These are phyloP conservation scores for Noctua pronuba DNA, from an alignment of 2,888 invertebrate genomes.

Conservation along the genomic window DNA sequence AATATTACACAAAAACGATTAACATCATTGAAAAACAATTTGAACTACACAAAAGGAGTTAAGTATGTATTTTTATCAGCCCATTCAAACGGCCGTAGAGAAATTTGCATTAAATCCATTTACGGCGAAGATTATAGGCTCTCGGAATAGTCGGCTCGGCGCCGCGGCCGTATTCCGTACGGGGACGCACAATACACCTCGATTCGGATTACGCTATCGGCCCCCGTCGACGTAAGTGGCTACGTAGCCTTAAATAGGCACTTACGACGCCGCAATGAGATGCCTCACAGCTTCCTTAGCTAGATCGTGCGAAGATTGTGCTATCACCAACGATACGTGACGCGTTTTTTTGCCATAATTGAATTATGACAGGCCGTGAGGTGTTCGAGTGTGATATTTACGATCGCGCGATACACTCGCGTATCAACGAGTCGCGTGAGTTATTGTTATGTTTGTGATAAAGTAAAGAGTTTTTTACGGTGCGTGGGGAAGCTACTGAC, in stretches of 20 bases:
- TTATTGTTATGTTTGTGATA: slow-evolving; percentile 71
- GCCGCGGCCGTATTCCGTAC: slow-evolving; percentile 73
- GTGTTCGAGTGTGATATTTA: slow-evolving; percentile 77
- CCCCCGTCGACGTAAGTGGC: slow-evolving; percentile 81
- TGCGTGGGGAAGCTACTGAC: slow-evolving; percentile 55
- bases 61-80: slow-evolving; percentile 81
- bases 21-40: slow-evolving; percentile 77
- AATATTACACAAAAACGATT: slow-evolving; percentile 25
- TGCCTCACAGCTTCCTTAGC: slow-evolving; percentile 83
- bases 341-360: slow-evolving; percentile 84
- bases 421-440: slow-evolving; percentile 65
- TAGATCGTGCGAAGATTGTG: slow-evolving; percentile 83
- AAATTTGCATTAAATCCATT: slow-evolving; percentile 88
- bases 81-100: slow-evolving; percentile 78
- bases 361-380: slow-evolving; percentile 82
- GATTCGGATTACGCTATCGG: slow-evolving; percentile 87
- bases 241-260: slow-evolving; percentile 87
- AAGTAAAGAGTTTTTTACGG: slow-evolving; percentile 68
- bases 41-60: slow-evolving; percentile 77
- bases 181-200: slow-evolving; percentile 84
- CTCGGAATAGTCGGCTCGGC: slow-evolving; percentile 80
- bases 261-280: slow-evolving; percentile 86
- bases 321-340: slow-evolving; percentile 83
- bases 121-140: slow-evolving; percentile 84
- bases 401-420: slow-evolving; percentile 68